Conservation (phyloP, 1,140 invertebrate species). For the Orchesella cincta region DNA sequence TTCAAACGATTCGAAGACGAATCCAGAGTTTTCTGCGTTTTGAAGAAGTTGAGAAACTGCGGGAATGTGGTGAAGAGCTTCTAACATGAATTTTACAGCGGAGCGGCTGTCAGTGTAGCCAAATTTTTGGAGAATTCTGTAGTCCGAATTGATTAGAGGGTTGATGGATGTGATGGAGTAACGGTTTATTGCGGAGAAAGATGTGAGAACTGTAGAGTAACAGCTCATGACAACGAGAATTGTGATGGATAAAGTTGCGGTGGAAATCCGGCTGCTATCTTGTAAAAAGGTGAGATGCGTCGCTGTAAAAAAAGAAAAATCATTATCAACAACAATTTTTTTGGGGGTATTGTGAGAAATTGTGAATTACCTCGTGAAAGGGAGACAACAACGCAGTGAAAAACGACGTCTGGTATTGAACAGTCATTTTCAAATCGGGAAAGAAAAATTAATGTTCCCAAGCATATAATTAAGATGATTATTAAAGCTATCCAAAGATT, state of each 20-base stretch:
- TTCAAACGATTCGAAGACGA: not conserved
- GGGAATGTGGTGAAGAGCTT: not conserved
- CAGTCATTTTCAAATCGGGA: conserved; percentile 4
- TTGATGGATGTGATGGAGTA: not conserved
- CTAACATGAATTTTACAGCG: not conserved
- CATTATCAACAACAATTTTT: too few relatives aligned
- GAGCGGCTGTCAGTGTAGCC: not conserved
- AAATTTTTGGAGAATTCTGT: not conserved
- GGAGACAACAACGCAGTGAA: not conserved
- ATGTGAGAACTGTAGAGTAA: conserved; percentile 2
- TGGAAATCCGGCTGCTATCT: not conserved
- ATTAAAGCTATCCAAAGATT: not conserved
- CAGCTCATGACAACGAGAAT: conserved; percentile 7
- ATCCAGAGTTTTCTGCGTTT: conserved; percentile 9
- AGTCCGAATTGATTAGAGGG: not conserved
- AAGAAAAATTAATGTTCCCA: not conserved
- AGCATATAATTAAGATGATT: not conserved
- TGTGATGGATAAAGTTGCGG: not conserved
- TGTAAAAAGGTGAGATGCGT: too few relatives aligned
- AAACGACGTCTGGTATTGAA: not conserved
- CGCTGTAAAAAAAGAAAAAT: too few relatives aligned
- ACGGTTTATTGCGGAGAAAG: not conserved
- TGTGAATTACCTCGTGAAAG: conserved; percentile 13
- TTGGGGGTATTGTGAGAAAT: too few relatives aligned
- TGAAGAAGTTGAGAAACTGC: not conserved